phyloP scores from a whole-genome alignment of 2,888 invertebrate species.

The Phalangium opilio region DNA sequence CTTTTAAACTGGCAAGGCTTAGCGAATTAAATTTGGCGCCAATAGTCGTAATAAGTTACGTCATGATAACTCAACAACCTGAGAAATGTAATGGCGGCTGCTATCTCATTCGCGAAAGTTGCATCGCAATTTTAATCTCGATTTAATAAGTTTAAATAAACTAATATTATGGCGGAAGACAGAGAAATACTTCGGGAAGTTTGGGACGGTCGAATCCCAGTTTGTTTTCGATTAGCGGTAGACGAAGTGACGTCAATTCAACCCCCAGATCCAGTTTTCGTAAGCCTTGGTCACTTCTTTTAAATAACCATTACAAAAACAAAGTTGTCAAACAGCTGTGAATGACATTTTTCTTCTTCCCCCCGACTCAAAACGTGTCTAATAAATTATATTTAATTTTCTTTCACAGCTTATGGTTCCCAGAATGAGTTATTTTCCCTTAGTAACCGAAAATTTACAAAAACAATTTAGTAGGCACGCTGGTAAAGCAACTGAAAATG shows the following conservation, averaged over 20 bases:
- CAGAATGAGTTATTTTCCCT: slow-evolving; percentile 79
- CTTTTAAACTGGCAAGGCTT: too few relatives aligned
- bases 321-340: not conserved
- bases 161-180: slow-evolving; percentile 66
- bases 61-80: too few relatives aligned
- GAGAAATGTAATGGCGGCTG: too few relatives aligned
- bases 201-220: slow-evolving; percentile 89
- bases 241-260: slow-evolving; percentile 78
- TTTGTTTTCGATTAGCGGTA: slow-evolving; percentile 73
- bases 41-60: too few relatives aligned
- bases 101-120: too few relatives aligned
- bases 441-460: slow-evolving; percentile 84
- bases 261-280: slow-evolving; percentile 71
- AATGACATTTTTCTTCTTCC: not conserved
- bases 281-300: slow-evolving; percentile 8
- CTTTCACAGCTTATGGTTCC: slow-evolving; percentile 60
- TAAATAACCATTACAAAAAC: too few relatives aligned
- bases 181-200: slow-evolving; percentile 83
- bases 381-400: not conserved
- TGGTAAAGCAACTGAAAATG: slow-evolving; percentile 44
- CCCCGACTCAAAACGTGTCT: not conserved
- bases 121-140: too few relatives aligned
- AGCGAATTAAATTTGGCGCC: too few relatives aligned
- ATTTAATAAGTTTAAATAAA: too few relatives aligned
- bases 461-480: slow-evolving; percentile 74